Percentiles rank a stretch among this genome's conserved stretches.
Conservation (phyloP, 2,888 invertebrate species). For the Drosophila birchii region DNA sequence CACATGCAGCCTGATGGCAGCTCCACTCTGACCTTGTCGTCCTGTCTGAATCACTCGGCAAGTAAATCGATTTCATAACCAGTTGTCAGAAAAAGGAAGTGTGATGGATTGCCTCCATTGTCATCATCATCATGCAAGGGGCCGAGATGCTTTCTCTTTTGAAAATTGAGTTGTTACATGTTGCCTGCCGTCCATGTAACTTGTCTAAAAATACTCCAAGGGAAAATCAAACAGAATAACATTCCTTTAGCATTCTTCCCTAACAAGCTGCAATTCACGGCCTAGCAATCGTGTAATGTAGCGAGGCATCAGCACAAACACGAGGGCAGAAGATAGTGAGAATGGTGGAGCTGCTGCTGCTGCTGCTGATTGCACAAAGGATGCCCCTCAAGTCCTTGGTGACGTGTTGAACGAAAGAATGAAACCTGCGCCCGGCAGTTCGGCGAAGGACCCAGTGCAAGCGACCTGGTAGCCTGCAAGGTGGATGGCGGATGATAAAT, state of each 20-base stretch:
- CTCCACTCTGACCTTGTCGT: constrained; percentile 25
- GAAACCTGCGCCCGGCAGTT: constrained; percentile 52
- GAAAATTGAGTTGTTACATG: constrained; percentile 24
- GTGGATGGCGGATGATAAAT: constrained; percentile 28
- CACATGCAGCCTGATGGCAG: constrained; percentile 15
- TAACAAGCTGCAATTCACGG: constrained; percentile 58
- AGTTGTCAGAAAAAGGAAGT: constrained; percentile 16
- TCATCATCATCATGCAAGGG: constrained; percentile 7
- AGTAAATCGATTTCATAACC: constrained; percentile 35
- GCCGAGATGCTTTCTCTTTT: constrained; percentile 4
- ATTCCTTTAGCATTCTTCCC: constrained; percentile 50
- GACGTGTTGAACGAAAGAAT: constrained; percentile 74
- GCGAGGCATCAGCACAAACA: constrained; percentile 56
- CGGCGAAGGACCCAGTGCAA: constrained; percentile 48
- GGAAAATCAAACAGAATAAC: constrained; percentile 39
- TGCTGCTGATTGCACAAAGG: constrained; percentile 73
- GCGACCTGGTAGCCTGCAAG: constrained; percentile 40
- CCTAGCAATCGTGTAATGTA: constrained; percentile 54
- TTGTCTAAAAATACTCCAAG: constrained; percentile 44
- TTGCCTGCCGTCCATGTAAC: constrained; percentile 9
- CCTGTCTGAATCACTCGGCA: constrained; percentile 15
- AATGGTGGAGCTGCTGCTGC: constrained; percentile 17
- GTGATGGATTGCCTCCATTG: constrained; percentile 42
- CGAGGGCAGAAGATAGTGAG: constrained; percentile 10
- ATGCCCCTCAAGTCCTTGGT: constrained; percentile 75